phyloP scores from a whole-genome alignment of 2,797 vertebrate genomes.

The Todus mexicanus region DNA sequence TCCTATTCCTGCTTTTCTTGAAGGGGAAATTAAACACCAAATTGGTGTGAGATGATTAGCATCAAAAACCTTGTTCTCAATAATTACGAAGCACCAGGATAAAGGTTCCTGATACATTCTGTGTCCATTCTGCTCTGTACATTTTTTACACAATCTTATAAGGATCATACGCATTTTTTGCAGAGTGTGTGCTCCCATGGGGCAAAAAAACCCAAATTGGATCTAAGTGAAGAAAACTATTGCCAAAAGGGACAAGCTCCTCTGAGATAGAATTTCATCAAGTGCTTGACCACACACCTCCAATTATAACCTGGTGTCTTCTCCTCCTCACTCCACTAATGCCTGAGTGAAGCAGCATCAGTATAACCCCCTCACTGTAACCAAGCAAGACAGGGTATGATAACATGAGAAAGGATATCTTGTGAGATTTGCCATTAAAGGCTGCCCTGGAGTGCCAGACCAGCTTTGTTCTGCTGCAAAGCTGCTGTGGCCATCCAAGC shows the following conservation, averaged over 20 bases:
- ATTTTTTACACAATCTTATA: neutral
- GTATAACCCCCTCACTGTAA: neutral
- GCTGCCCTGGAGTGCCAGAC: neutral
- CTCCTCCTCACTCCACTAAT: neutral
- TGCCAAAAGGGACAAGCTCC: neutral
- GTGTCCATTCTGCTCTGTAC: neutral
- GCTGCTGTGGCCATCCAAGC: fast-evolving
- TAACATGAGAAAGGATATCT: neutral
- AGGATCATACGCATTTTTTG: neutral
- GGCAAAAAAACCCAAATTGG: neutral
- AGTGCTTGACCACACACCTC: neutral
- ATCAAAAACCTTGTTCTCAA: neutral
- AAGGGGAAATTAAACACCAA: neutral
- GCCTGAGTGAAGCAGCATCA: fast-evolving
- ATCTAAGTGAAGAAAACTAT: neutral
- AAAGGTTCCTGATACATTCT: neutral
- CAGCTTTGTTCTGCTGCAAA: neutral
- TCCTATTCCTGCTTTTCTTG: neutral
- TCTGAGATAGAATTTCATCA: neutral
- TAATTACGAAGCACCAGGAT: neutral
- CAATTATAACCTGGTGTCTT: neutral
- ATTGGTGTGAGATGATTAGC: neutral
- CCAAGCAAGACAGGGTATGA: neutral
- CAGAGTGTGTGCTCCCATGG: too few species aligned
- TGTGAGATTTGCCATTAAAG: neutral